phyloP scores from a whole-genome alignment of 2,113 vertebrate genomes.

The Dicentrarchus labrax region DNA sequence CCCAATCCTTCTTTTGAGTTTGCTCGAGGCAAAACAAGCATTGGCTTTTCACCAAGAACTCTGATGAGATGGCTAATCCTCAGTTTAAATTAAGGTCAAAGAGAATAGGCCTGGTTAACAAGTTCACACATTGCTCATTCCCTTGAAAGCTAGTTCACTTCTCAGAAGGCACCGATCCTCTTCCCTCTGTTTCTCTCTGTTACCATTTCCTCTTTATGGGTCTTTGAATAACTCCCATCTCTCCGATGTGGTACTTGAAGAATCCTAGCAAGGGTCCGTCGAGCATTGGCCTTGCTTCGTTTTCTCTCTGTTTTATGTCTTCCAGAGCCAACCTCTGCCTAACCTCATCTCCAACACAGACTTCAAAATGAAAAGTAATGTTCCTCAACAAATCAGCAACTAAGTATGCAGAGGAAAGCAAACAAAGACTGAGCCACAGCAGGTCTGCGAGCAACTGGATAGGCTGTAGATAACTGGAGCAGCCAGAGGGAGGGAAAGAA shows the following conservation, averaged over 20 bases:
- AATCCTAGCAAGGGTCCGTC: slow-evolving; percentile 38
- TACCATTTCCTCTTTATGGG: slow-evolving; percentile 27
- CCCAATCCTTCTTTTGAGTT: slow-evolving; percentile 66
- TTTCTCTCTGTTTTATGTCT: slow-evolving; percentile 20
- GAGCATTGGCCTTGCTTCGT: slow-evolving; percentile 6
- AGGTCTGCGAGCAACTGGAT: slow-evolving; percentile 49
- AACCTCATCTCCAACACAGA: neutral
- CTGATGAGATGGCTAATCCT: slow-evolving; percentile 75
- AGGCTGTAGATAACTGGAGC: slow-evolving; percentile 57
- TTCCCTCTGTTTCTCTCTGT: slow-evolving; percentile 28
- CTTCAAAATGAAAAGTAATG: slow-evolving; percentile 28
- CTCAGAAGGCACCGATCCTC: slow-evolving; percentile 32
- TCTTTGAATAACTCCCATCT: slow-evolving; percentile 47
- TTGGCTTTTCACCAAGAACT: slow-evolving; percentile 70
- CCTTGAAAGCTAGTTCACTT: slow-evolving; percentile 51
- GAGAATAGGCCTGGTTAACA: slow-evolving; percentile 60
- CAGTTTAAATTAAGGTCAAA: slow-evolving; percentile 73
- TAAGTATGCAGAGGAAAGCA: neutral
- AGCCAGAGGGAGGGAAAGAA: slow-evolving; percentile 48
- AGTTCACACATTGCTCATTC: slow-evolving; percentile 65
- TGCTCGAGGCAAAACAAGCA: slow-evolving; percentile 67
- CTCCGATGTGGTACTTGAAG: slow-evolving; percentile 44
- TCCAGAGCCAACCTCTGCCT: slow-evolving; percentile 14
- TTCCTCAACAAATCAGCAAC: neutral
- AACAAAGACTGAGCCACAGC: slow-evolving; percentile 21